These are phyloP conservation scores for Drosophila ezoana DNA, from an alignment of 2,888 invertebrate species.

Conservation along the genomic window DNA sequence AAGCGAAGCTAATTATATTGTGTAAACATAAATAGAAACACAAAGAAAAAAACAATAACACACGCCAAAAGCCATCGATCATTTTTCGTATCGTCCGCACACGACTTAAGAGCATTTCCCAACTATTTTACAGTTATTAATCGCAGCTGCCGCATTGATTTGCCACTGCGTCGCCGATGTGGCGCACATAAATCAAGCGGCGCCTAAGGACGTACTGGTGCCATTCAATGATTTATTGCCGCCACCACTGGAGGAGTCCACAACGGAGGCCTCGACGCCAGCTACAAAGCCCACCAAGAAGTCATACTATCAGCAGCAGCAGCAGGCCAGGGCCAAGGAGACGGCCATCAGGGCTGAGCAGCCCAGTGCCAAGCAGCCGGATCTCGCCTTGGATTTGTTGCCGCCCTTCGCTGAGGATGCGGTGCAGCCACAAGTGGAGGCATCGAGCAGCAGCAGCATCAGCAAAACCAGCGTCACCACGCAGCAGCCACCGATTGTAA, in stretches of 20 bases:
- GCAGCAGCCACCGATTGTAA: slow-evolving; percentile 30
- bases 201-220: slow-evolving; percentile 62
- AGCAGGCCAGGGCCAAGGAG: slow-evolving; percentile 54
- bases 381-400: slow-evolving; percentile 61
- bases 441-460: slow-evolving; percentile 14
- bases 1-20: slow-evolving; percentile 49
- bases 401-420: slow-evolving; percentile 59
- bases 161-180: slow-evolving; percentile 66
- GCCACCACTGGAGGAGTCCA: slow-evolving; percentile 62
- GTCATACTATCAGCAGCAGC: slow-evolving; percentile 53
- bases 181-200: slow-evolving; percentile 66
- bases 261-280: slow-evolving; percentile 25
- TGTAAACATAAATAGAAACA: slow-evolving; percentile 27
- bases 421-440: slow-evolving; percentile 21
- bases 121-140: slow-evolving; percentile 74
- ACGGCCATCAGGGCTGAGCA: slow-evolving; percentile 39
- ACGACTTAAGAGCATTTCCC: slow-evolving; percentile 39
- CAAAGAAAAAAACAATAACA: slow-evolving; percentile 6
- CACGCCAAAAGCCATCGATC: slow-evolving; percentile 42
- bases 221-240: slow-evolving; percentile 83
- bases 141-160: slow-evolving; percentile 72
- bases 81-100: slow-evolving; percentile 25
- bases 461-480: slow-evolving; percentile 20
- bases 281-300: slow-evolving; percentile 68
- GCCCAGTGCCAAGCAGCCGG: slow-evolving; percentile 29